Base-by-base conservation (phyloP, 2,113 vertebrate species). In the Ondatra zibethicus region DNA sequence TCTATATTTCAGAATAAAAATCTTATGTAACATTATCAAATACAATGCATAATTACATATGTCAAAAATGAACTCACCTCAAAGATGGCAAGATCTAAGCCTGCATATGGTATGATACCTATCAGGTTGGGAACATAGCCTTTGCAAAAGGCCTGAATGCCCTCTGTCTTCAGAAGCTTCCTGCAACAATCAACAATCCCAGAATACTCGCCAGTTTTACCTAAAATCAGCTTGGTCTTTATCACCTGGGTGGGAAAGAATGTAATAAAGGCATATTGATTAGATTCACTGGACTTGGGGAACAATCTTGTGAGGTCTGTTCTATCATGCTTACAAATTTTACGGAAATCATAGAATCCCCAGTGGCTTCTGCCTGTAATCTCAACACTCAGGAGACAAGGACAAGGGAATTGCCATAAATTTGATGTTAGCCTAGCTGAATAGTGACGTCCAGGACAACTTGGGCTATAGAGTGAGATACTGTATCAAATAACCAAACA, bases 51-150 rank as follows among this genome's bases (percentile, higher is more conserved):
- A 88, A 80, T 16, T 2, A 65, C 55, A 19, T 55, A 70, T 78
- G 45, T 85, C 65, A 55, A 52, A 80, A 96, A 89, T 93, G 97
- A 95, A 93, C 97, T 98, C 97, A 99, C 99, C 99, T 99, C 99
- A 98, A 99, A 99, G 97, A 99, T 98, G 94, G 99, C 99, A 19
- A 99, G 99, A 96, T 99, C 99, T 92, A 99, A 99, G 92, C 99
- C 99, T 89, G 99, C 99, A 3, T 99, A 99, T 70, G 99, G 99
- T 97, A 99, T 98, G 93, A 99, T 99, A 70, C 99, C 99, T 84
- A 99, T 88, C 95, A 99, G 97, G 97, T 99, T 99, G 96, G 99
- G 99, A 98, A 99, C 33, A 94, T 99, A 99, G 93, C 99, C 99
- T 99, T 99, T 99, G 98, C 99, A 99, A 97, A 99, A 99, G 63